Evolutionary conservation across 2,888 invertebrate genomes (phyloP).

Genomic region (Amiota mariae): DNA sequence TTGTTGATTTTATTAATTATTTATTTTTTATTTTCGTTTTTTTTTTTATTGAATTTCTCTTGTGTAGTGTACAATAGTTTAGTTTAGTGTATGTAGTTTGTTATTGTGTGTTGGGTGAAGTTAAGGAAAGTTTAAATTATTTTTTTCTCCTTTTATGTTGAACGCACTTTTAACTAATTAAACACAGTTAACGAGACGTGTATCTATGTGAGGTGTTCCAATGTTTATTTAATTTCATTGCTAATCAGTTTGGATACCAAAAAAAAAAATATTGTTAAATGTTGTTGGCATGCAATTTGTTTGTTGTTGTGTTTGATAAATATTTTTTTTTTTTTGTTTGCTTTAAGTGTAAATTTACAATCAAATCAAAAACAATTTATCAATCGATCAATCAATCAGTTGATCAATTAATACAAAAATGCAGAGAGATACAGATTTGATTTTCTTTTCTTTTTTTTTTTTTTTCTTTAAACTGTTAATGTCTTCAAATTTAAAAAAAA

Average conservation of each 20-base stretch:
- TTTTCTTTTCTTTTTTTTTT: no score
- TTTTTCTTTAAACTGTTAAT: no score
- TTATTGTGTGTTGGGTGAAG: not conserved
- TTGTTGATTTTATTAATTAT: constrained; percentile 56
- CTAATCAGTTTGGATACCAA: constrained; percentile 22
- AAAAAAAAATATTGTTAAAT: not conserved
- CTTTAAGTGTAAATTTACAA: not conserved
- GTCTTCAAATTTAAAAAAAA: not conserved
- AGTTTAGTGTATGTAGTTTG: not conserved
- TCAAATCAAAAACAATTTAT: constrained; percentile 19
- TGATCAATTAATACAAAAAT: constrained; percentile 1
- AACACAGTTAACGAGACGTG: not conserved
- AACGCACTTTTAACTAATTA: constrained; percentile 22
- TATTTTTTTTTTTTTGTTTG: no score
- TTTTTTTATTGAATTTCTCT: not conserved
- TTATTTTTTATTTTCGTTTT: constrained; percentile 45
- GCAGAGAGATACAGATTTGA: not conserved
- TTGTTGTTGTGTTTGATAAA: not conserved
- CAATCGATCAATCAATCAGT: constrained; percentile 19
- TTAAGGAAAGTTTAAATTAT: not conserved
- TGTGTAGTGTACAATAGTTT: not conserved
- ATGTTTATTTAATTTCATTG: constrained; percentile 11
- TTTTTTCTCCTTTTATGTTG: constrained; percentile 5
- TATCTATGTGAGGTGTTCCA: not conserved
- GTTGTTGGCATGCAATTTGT: not conserved